Percentiles rank a stretch among this genome's conserved stretches.
Evolutionary conservation across 2,113 vertebrate species (phyloP).

Genomic region (Onychostoma macrolepis): DNA sequence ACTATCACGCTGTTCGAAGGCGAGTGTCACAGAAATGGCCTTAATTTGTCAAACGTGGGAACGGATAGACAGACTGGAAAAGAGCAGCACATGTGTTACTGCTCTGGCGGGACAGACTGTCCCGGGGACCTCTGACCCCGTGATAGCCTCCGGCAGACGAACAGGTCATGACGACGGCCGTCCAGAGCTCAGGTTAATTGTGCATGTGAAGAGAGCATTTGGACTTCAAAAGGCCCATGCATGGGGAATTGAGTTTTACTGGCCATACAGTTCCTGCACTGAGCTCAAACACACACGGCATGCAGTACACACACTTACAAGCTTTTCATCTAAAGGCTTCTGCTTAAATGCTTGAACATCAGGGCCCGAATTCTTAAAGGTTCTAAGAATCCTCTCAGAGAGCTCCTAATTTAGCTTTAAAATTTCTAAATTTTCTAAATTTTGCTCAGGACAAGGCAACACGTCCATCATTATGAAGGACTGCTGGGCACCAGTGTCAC

Average conservation of each 20-base stretch:
- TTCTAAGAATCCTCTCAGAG: too few relatives aligned
- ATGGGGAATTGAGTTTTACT: slow-evolving; percentile 72
- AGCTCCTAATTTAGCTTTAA: too few relatives aligned
- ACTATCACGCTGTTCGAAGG: background rate
- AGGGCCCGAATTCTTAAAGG: too few relatives aligned
- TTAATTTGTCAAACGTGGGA: background rate
- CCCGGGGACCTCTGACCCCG: slow-evolving; percentile 37
- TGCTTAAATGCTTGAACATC: too few relatives aligned
- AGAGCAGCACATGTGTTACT: background rate
- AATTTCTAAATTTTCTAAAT: too few relatives aligned
- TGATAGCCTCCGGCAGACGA: slow-evolving; percentile 31
- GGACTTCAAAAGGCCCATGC: slow-evolving; percentile 67
- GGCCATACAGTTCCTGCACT: background rate
- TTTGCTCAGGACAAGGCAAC: background rate
- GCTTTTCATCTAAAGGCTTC: background rate
- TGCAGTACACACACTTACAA: background rate
- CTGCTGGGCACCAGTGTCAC: background rate
- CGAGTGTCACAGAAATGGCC: background rate
- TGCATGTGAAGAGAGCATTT: slow-evolving; percentile 78
- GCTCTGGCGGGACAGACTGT: background rate
- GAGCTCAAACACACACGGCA: background rate
- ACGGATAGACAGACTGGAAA: background rate
- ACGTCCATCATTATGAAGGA: background rate
- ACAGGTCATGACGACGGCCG: slow-evolving; percentile 66
- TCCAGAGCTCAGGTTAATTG: slow-evolving; percentile 68